phyloP scores from a whole-genome alignment of 2,888 invertebrate genomes.

The Heliothis peltigera region DNA sequence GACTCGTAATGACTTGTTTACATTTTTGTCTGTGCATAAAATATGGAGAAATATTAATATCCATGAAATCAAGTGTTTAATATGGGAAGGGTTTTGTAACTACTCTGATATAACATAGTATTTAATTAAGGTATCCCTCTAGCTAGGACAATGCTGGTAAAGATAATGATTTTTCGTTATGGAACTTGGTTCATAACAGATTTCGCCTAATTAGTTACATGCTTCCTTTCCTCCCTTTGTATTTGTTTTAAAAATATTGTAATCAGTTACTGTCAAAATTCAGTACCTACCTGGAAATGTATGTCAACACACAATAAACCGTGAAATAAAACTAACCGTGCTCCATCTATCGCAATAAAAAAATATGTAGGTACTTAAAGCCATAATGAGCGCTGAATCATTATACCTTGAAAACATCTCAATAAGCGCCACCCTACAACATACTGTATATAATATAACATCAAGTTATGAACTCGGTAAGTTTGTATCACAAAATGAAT shows the following conservation, averaged over 20 bases:
- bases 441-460: slow-evolving; percentile 18
- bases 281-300: not conserved
- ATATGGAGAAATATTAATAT: not conserved
- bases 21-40: not conserved
- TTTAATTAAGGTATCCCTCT: not conserved
- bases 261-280: not conserved
- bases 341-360: too few species aligned
- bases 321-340: too few species aligned
- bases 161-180: not conserved
- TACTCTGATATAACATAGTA: too few species aligned
- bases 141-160: not conserved
- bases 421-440: not conserved
- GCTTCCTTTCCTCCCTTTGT: slow-evolving; percentile 11
- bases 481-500: slow-evolving; percentile 42
- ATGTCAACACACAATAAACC: too few species aligned
- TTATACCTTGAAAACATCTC: not conserved
- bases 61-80: not conserved
- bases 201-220: not conserved
- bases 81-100: too few species aligned
- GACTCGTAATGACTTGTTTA: slow-evolving; percentile 13
- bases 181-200: not conserved
- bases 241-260: not conserved
- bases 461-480: slow-evolving; percentile 34
- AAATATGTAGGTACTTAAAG: too few species aligned
- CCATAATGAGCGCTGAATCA: not conserved